Evolutionary conservation across 2,113 vertebrate genomes (phyloP), one percentile per base, ranked within the genome.

Genomic region (Zingel zingel): DNA sequence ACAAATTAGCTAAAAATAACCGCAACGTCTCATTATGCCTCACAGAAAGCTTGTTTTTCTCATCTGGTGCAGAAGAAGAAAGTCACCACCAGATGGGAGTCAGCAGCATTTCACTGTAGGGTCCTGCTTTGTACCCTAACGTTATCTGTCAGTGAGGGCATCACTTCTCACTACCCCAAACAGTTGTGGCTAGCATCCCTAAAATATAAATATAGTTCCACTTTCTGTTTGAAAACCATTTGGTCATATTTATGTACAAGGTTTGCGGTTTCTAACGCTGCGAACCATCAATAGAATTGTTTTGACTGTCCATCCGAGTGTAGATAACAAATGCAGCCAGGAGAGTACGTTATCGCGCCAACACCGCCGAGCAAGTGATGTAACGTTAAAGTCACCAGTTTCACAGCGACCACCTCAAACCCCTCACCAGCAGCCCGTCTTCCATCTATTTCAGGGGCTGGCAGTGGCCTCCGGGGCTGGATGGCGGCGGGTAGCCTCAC

Each of bases 311-410:
- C 67, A 67, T 36, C 74, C 66, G 39, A 84, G 68, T 70, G 82
- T 21, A 19, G 67, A 65, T 73, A 79, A 80, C 82, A 81, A 74
- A 81, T 73, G 36, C 71, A 85, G 48, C 53, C 81, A 63, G 54
- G 47, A 47, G 75, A 84, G 73, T 78, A 43, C 39, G 39, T 43
- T 43, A 82, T 88, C 83, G 92, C 92, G 91, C 92, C 91, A 93
- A 93, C 68, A 78, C 21, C 84, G 14, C 70, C 47, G 71, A 83
- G 68, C 61, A 86, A 92, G 72, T 91, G 92, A 94, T 90, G 91
- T 70, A 89, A 93, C 93, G 91, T 93, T 70, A 89, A 93, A 93
- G 91, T 93, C 87, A n/a, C 82, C 79, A 43, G 62, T 74, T 84
- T 59, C 61, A 68, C 84, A 25, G 78, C 39, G 53, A 74, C 70